A percentile compares a stretch with the other conserved stretches of the same genome.
Conservation (phyloP, 1,140 invertebrate genomes). For the Caenorhabditis inopinata region DNA sequence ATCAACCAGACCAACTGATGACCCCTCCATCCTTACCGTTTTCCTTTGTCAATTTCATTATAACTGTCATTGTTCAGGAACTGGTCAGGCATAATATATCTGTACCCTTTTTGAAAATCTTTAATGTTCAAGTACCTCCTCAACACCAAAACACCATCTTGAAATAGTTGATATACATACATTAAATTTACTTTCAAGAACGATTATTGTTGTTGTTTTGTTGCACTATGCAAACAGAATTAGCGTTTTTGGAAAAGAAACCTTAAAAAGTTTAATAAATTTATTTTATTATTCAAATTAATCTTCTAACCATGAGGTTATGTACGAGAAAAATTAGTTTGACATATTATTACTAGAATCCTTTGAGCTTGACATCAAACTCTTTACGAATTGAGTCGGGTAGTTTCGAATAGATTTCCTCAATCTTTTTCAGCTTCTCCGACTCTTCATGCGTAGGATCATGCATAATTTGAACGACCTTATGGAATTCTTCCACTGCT, state of each 20-base stretch:
- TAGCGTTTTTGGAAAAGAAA: neutral
- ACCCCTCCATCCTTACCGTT: neutral
- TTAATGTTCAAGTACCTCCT: constrained; percentile 9
- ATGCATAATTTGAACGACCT: constrained; percentile 5
- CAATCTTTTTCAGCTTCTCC: constrained; percentile 14
- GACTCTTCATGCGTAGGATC: neutral
- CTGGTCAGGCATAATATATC: constrained; percentile 15
- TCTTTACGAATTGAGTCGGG: neutral
- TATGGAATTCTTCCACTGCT: neutral
- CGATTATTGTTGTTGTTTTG: constrained; percentile 9
- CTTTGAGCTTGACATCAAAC: constrained; percentile 1
- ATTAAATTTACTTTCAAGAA: constrained; percentile 31
- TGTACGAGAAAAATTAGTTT: too few species aligned
- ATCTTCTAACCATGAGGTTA: too few species aligned
- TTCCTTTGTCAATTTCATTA: neutral
- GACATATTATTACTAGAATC: neutral
- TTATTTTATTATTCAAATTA: neutral
- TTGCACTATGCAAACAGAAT: neutral
- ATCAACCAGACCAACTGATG: constrained; percentile 11
- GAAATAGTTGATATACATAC: constrained; percentile 30
- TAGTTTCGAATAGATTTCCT: constrained; percentile 15
- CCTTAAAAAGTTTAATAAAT: neutral
- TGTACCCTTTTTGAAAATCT: constrained; percentile 12
- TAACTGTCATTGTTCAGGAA: neutral
- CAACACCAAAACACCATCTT: neutral